Conservation (phyloP, 1,140 invertebrate species). For the Oedothorax gibbosus region DNA sequence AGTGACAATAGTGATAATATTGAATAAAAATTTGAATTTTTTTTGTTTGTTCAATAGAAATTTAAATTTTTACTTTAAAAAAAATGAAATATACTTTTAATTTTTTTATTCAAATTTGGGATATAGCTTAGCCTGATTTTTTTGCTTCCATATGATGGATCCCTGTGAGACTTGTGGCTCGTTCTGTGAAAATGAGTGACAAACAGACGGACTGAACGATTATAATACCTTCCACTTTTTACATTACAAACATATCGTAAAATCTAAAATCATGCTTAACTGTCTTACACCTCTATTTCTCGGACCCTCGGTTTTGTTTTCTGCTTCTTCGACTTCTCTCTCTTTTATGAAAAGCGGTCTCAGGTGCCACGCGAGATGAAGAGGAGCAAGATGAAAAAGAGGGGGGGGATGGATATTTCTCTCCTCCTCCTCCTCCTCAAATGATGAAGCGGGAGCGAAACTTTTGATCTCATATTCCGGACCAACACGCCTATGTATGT, state of each 20-base stretch:
- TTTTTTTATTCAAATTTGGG: too few species aligned
- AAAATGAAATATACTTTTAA: too few species aligned
- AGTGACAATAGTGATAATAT: too few species aligned
- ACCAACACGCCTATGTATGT: constrained; percentile 9
- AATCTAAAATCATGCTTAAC: too few species aligned
- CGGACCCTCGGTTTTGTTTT: background rate
- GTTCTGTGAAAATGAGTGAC: background rate
- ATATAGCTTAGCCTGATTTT: too few species aligned
- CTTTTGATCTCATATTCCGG: constrained; percentile 61
- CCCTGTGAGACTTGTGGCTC: background rate
- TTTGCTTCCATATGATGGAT: background rate
- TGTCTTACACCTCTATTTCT: too few species aligned
- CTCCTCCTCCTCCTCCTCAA: constrained; percentile 30
- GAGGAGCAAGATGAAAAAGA: constrained; percentile 1
- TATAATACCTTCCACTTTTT: too few species aligned
- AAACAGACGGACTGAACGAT: too few species aligned
- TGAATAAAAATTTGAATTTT: too few species aligned
- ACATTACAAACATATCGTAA: too few species aligned
- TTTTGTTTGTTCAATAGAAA: too few species aligned
- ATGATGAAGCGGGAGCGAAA: constrained; percentile 52
- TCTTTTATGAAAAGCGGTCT: constrained; percentile 52
- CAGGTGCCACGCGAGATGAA: constrained; percentile 30
- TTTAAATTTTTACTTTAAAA: too few species aligned
- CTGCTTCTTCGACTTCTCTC: background rate
- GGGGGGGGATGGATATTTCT: constrained; percentile 21